Evolutionary conservation across 2,888 invertebrate genomes (phyloP).

Genomic region (Clitarchus hookeri): DNA sequence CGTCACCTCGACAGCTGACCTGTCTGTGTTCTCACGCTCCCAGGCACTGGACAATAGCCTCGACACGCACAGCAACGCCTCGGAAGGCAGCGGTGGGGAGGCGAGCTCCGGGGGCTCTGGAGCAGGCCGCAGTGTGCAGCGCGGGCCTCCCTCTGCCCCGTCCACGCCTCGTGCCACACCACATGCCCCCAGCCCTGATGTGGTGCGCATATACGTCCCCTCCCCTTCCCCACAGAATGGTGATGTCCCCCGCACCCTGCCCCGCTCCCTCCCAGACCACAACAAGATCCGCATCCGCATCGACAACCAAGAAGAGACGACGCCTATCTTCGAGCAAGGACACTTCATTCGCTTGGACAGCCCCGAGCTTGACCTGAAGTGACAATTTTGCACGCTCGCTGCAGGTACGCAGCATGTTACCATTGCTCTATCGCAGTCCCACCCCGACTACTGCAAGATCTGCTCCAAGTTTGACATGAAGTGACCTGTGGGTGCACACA

Average conservation of each 20-base stretch:
- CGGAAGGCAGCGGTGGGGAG: constrained; percentile 69
- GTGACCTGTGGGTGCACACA: too few relatives aligned
- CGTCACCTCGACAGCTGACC: constrained; percentile 81
- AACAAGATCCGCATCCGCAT: constrained; percentile 77
- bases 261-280: constrained; percentile 61
- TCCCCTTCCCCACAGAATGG: constrained; percentile 53
- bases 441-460: too few relatives aligned
- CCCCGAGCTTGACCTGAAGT: constrained; percentile 48
- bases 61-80: constrained; percentile 76
- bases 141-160: constrained; percentile 61
- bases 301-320: constrained; percentile 55
- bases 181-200: constrained; percentile 70
- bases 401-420: not conserved
- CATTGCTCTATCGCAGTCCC: too few relatives aligned
- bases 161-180: constrained; percentile 68
- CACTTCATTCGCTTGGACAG: constrained; percentile 44
- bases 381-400: constrained; percentile 23
- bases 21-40: constrained; percentile 74
- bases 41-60: constrained; percentile 75
- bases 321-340: constrained; percentile 48
- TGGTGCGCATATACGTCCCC: constrained; percentile 74
- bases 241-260: constrained; percentile 54
- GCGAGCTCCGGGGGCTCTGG: constrained; percentile 59
- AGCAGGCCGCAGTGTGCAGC: constrained; percentile 55
- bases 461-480: too few relatives aligned